A percentile compares a stretch with the other conserved stretches of the same genome.
These are phyloP conservation scores for Oithona nana DNA, from an alignment of 2,888 invertebrate species.

Conservation along the genomic window DNA sequence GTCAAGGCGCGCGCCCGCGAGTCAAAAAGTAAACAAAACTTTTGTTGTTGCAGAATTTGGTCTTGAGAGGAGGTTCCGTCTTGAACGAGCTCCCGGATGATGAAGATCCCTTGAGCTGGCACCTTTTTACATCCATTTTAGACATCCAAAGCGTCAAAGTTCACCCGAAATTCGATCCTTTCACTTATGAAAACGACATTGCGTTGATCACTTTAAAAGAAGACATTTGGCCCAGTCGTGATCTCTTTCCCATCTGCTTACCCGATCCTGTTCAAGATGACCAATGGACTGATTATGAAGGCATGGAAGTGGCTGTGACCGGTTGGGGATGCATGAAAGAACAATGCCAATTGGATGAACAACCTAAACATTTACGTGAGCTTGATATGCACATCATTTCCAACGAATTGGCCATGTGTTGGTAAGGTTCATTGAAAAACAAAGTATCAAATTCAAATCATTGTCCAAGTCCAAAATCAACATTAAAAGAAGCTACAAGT, in stretches of 20 bases:
- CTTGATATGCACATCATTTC: neutral
- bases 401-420: neutral
- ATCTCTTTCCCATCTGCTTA: neutral
- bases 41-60: too few relatives aligned
- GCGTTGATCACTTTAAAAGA: neutral
- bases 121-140: neutral
- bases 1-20: too few relatives aligned
- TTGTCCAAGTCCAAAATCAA: too few relatives aligned
- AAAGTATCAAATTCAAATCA: neutral
- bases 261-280: neutral
- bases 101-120: neutral
- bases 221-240: neutral
- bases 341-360: neutral
- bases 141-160: neutral
- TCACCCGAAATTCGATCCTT: constrained; percentile 3
- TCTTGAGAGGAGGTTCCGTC: neutral
- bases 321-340: neutral
- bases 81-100: neutral
- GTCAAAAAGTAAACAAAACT: too few relatives aligned
- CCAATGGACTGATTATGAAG: neutral
- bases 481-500: too few relatives aligned
- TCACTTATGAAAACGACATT: constrained; percentile 9
- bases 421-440: neutral
- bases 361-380: neutral
- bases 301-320: neutral